Evolutionary conservation across 2,113 vertebrate genomes (phyloP).

Genomic region (Leucoraja erinaceus): DNA sequence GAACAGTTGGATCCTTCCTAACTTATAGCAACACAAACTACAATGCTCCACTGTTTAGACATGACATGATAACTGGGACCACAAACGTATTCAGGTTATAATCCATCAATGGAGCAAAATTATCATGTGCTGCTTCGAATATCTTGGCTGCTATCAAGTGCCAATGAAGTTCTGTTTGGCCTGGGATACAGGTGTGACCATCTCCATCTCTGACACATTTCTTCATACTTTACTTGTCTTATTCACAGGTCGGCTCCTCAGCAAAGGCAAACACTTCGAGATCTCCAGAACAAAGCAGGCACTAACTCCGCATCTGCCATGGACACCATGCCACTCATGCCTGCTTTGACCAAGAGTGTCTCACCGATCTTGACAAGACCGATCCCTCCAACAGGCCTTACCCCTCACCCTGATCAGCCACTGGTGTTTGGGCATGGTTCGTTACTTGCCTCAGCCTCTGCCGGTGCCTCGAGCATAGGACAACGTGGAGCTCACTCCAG

Average conservation of each 20-base stretch:
- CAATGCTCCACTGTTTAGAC: too few relatives aligned
- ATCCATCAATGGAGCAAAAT: background rate
- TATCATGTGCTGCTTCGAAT: background rate
- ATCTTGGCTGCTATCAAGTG: background rate
- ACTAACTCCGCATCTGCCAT: conserved; percentile 46
- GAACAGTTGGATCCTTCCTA: background rate
- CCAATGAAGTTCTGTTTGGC: background rate
- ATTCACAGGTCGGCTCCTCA: conserved; percentile 44
- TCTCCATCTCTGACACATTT: background rate
- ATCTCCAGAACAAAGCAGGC: conserved; percentile 71
- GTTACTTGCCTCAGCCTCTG: background rate
- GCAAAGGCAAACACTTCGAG: conserved; percentile 75
- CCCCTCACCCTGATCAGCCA: background rate
- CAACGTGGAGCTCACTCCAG: conserved; percentile 42
- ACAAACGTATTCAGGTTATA: background rate
- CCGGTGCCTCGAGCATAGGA: background rate
- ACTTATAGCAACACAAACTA: background rate
- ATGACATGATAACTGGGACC: too few relatives aligned
- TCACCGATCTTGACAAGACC: background rate
- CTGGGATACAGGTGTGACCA: background rate
- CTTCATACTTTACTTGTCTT: background rate
- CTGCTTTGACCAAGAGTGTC: conserved; percentile 46
- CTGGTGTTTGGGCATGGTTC: background rate
- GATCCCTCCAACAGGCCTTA: background rate
- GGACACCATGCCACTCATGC: conserved; percentile 42